Conservation (phyloP, 1,140 invertebrate species). For the Paraescarpia echinospica region DNA sequence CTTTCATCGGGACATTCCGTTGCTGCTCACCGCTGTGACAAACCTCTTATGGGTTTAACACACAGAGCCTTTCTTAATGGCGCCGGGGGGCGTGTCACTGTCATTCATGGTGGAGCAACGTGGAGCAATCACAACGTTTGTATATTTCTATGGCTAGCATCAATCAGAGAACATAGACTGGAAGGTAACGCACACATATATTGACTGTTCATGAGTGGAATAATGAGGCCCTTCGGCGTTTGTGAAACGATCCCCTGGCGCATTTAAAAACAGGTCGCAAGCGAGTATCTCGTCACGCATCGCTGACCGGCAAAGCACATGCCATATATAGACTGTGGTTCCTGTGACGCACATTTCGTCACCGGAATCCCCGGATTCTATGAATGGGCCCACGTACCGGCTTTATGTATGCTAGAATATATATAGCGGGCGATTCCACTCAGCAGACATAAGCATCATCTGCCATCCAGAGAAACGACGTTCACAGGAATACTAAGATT, state of each 20-base stretch:
- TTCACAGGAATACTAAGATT: neutral
- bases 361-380: neutral
- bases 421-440: neutral
- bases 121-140: neutral
- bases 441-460: neutral
- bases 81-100: neutral
- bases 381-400: too few relatives aligned
- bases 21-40: neutral
- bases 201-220: neutral
- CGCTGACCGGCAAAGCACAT: neutral
- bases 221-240: neutral
- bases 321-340: neutral
- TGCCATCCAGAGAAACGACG: neutral
- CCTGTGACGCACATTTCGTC: neutral
- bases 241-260: neutral
- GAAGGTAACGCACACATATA: neutral
- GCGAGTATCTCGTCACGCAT: neutral
- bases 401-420: neutral
- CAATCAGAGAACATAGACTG: neutral
- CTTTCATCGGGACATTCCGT: neutral
- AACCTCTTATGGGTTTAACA: neutral
- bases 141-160: neutral
- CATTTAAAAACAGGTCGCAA: neutral
- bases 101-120: neutral
- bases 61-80: neutral